Evolutionary conservation across 1,140 invertebrate species (phyloP).

Genomic region (Heliothis subflexa): DNA sequence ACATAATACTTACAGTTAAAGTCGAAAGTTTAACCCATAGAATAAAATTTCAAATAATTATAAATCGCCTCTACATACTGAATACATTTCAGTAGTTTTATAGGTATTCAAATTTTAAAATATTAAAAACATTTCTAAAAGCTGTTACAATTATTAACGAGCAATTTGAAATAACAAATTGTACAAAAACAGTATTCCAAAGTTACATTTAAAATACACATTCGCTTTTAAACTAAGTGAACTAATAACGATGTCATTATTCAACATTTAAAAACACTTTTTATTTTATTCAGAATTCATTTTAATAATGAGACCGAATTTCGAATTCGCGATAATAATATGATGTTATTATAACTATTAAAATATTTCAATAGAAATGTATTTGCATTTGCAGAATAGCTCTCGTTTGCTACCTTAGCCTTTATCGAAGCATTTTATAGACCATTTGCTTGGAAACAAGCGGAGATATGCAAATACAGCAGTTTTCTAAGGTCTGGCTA

Average conservation of each 20-base stretch:
- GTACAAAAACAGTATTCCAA: background rate
- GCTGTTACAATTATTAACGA: background rate
- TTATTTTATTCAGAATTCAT: background rate
- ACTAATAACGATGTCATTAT: background rate
- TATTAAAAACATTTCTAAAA: background rate
- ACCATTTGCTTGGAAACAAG: conserved; percentile 58
- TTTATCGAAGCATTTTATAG: conserved; percentile 63
- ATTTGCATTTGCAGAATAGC: conserved; percentile 46
- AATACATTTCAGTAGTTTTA: no score
- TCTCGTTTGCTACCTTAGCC: conserved; percentile 49
- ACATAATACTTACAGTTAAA: no score
- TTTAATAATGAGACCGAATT: background rate
- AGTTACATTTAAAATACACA: background rate
- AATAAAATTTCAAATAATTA: no score
- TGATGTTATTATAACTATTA: background rate
- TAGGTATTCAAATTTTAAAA: background rate
- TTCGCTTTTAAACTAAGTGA: no score
- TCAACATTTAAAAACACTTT: background rate
- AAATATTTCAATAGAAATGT: conserved; percentile 3
- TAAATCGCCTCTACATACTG: no score
- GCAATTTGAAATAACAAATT: background rate
- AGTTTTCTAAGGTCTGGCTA: conserved; percentile 55
- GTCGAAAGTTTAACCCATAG: no score
- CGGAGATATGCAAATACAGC: conserved; percentile 66
- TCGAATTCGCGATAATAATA: no score